Conservation (phyloP, 2,113 vertebrate species). For the Scomber colias region DNA sequence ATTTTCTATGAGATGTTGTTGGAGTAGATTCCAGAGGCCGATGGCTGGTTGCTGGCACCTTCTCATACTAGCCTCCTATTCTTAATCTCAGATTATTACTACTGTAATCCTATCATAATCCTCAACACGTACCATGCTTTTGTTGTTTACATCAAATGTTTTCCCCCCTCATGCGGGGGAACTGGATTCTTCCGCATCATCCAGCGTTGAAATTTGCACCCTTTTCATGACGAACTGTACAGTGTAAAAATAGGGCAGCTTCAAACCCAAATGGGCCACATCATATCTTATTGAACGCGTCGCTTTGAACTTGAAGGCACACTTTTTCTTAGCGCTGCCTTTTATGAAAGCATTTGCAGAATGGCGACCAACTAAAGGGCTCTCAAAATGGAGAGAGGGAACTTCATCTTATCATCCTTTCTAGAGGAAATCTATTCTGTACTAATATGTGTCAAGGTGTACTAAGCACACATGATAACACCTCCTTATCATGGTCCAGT, state of each 20-base stretch:
- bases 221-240: slow-evolving; percentile 32
- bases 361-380: slow-evolving; percentile 62
- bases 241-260: slow-evolving; percentile 59
- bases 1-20: slow-evolving; percentile 31
- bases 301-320: slow-evolving; percentile 38
- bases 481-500: slow-evolving; percentile 16
- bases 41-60: slow-evolving; percentile 49
- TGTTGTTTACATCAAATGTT: slow-evolving; percentile 77
- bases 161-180: slow-evolving; percentile 41
- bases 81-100: slow-evolving; percentile 79
- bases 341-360: slow-evolving; percentile 59
- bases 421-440: slow-evolving; percentile 12
- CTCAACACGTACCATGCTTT: slow-evolving; percentile 66
- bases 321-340: slow-evolving; percentile 44
- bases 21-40: slow-evolving; percentile 27
- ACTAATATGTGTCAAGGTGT: slow-evolving; percentile 24
- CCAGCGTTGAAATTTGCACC: slow-evolving; percentile 46
- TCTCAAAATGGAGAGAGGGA: slow-evolving; percentile 76
- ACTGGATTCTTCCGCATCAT: slow-evolving; percentile 24
- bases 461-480: slow-evolving; percentile 1
- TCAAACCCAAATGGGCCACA: slow-evolving; percentile 32
- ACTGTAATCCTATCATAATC: slow-evolving; percentile 78
- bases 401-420: slow-evolving; percentile 52
- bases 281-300: slow-evolving; percentile 35
- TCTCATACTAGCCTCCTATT: slow-evolving; percentile 60